A percentile compares a stretch with the other conserved stretches of the same genome.
These are phyloP conservation scores for Epinephelus fuscoguttatus DNA, from an alignment of 2,113 vertebrate species.

Conservation along the genomic window DNA sequence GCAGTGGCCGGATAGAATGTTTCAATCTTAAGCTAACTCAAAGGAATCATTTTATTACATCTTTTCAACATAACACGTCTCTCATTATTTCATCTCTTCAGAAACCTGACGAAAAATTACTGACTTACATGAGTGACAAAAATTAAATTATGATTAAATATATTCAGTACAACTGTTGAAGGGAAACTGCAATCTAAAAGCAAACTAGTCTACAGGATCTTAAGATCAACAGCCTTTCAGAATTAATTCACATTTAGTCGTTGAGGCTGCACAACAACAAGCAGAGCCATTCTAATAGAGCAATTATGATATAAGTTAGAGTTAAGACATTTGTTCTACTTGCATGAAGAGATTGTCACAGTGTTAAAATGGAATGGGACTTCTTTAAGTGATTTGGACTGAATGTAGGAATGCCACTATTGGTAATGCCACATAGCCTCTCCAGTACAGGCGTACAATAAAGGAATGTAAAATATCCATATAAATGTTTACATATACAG, in stretches of 20 bases:
- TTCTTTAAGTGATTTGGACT: slow-evolving; percentile 50
- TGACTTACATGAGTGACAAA: slow-evolving; percentile 54
- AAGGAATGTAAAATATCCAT: slow-evolving; percentile 78
- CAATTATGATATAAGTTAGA: slow-evolving; percentile 17
- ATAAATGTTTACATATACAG: slow-evolving; percentile 78
- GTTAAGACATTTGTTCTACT: slow-evolving; percentile 34
- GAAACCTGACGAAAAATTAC: slow-evolving; percentile 10
- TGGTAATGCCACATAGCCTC: slow-evolving; percentile 40
- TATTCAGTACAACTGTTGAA: slow-evolving; percentile 33
- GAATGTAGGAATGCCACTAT: slow-evolving; percentile 66
- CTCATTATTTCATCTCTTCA: slow-evolving; percentile 9
- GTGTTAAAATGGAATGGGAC: slow-evolving; percentile 79
- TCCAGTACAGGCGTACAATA: slow-evolving; percentile 48
- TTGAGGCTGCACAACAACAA: slow-evolving; percentile 53
- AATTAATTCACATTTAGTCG: slow-evolving; percentile 30
- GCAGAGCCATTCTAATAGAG: slow-evolving; percentile 47
- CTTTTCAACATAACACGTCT: slow-evolving; percentile 30
- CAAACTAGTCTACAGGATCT: slow-evolving; percentile 37
- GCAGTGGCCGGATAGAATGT: slow-evolving; percentile 19
- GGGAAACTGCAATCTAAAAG: slow-evolving; percentile 46
- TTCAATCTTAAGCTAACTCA: slow-evolving; percentile 1
- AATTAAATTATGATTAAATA: slow-evolving; percentile 34
- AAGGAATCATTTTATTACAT: slow-evolving; percentile 50
- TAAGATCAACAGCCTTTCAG: slow-evolving; percentile 43
- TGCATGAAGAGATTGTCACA: slow-evolving; percentile 78